A percentile compares a stretch with the other conserved stretches of the same genome.
Conservation (phyloP, 2,113 vertebrate genomes). For the Eubucco bourcierii region DNA sequence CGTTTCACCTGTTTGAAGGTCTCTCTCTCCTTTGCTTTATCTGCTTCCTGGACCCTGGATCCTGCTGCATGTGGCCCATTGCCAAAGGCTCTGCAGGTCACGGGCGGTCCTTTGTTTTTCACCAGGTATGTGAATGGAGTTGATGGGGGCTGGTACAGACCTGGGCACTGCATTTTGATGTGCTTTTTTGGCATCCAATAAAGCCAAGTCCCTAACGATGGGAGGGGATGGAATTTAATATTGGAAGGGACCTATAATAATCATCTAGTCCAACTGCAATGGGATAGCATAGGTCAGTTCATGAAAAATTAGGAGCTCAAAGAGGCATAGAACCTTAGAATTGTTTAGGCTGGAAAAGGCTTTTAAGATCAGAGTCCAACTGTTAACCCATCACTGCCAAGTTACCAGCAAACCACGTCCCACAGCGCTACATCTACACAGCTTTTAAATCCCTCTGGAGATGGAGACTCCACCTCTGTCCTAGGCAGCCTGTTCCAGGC, state of each 20-base stretch:
- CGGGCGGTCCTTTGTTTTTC: accelerated
- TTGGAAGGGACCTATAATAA: not conserved
- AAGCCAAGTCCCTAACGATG: not conserved
- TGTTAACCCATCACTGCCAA: not conserved
- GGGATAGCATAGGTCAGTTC: not conserved
- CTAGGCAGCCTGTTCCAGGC: not conserved
- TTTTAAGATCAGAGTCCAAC: not conserved
- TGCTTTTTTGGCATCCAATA: not conserved
- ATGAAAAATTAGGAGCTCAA: not conserved
- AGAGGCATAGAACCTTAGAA: too few relatives aligned
- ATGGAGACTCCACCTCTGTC: not conserved
- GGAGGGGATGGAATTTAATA: too few relatives aligned
- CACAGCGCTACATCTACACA: not conserved
- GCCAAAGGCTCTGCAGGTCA: not conserved
- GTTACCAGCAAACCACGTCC: not conserved
- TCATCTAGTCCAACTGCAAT: not conserved
- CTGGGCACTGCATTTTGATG: not conserved
- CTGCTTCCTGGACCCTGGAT: not conserved
- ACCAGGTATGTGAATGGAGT: accelerated
- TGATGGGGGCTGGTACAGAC: accelerated
- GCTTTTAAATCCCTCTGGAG: not conserved
- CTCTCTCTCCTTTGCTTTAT: not conserved
- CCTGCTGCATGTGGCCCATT: not conserved
- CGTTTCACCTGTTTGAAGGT: not conserved
- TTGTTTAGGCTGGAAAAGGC: not conserved